A percentile compares a stretch with the other conserved stretches of the same genome.
These are phyloP conservation scores for Cryptomyrus ogoouensis DNA, from an alignment of 2,113 vertebrate species.

Conservation along the genomic window DNA sequence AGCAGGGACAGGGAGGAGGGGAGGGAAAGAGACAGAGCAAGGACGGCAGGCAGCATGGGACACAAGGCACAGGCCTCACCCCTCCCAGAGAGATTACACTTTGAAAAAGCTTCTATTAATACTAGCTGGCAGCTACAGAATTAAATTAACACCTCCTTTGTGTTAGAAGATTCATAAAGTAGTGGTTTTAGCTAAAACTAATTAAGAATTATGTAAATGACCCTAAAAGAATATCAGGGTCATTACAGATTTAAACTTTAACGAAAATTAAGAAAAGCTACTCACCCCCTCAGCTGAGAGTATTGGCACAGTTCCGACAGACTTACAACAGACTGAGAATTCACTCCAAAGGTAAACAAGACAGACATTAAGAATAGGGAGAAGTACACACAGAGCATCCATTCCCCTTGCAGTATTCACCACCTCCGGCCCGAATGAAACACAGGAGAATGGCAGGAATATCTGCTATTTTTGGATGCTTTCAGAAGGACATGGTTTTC, in stretches of 20 bases:
- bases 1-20: conserved; percentile 13
- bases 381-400: not conserved
- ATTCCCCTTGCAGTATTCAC: not conserved
- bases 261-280: not conserved
- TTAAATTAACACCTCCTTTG: conserved; percentile 17
- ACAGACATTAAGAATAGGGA: not conserved
- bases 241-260: not conserved
- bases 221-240: conserved; percentile 33
- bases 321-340: not conserved
- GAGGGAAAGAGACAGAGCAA: not conserved
- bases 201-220: conserved; percentile 49
- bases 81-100: not conserved
- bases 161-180: not conserved
- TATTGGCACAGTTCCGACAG: not conserved
- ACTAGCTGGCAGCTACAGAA: not conserved
- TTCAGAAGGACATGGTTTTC: not conserved
- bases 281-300: not conserved
- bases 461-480: conserved; percentile 16
- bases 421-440: not conserved
- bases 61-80: not conserved
- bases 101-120: conserved; percentile 8
- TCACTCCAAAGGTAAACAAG: not conserved
- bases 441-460: conserved; percentile 17
- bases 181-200: conserved; percentile 33
- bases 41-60: not conserved